Evolutionary conservation across 2,888 invertebrate species (phyloP), one percentile per base, ranked within the genome.

Genomic region (Venusia cambrica): DNA sequence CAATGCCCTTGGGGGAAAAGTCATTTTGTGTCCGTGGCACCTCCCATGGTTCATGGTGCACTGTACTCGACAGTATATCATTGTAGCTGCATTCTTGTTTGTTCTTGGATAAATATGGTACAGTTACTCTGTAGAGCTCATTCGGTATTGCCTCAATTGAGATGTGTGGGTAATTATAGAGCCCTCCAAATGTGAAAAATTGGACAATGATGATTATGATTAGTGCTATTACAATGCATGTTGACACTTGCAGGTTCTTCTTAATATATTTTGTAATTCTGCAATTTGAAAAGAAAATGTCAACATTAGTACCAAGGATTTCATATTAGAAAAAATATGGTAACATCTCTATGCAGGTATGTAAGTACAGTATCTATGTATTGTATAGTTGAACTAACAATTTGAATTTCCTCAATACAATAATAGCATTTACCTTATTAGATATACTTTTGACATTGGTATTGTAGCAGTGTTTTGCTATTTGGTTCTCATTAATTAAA

Each of bases 21-120:
- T 72, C 64, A 38, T 71, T 57, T 39, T 49, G 58, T 3, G 57
- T 60, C 17, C 38, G 57, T 0, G 55, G 63, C 2, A 76, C 39
- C 0, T 73, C 62, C 66, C 63, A 62, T 18, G 44, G 55, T 1
- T 62, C 36, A 1, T 67, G 24, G 1, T 62, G 51, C 5, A 57
- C 49, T 5, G 49, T 58, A 38, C 56, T 75, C 5, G 57, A 48
- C 2, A 83, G 36, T 39, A 84, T 53, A 11, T 57, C 47, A 20
- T 73, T 67, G 51, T 83, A 84, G 20, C 58, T 60, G 52, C 87
- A 87, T 21, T 72, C 62, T 3, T 56, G 58, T 35, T 61, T 63
- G 1, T 45, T 48, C 28, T 51, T 60, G 13, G 48, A 38, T 18
- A 76, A 36, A 12, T 54, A 54, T 1, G 76, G 69, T 6, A 28